Conservation (phyloP, 2,797 vertebrate genomes). For the Hydrolagus colliei region DNA sequence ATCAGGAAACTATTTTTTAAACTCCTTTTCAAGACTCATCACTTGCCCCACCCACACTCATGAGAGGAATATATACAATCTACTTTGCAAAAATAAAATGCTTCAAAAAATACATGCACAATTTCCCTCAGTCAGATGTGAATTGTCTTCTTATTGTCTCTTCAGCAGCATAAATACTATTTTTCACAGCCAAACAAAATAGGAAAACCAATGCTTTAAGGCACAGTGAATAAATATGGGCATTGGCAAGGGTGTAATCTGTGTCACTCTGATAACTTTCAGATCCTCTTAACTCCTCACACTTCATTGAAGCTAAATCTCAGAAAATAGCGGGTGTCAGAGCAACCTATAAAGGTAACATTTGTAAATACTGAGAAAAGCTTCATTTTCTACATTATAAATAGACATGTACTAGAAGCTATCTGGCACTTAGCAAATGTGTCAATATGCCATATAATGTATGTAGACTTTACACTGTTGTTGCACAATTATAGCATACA, state of each 20-base stretch:
- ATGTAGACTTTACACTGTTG: no score
- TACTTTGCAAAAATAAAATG: neutral
- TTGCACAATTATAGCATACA: no score
- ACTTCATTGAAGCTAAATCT: neutral
- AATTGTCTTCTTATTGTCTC: neutral
- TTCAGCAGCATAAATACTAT: neutral
- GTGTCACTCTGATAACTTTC: neutral
- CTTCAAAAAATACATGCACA: neutral
- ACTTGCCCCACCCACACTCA: neutral
- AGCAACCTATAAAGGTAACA: conserved; percentile 5
- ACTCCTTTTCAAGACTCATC: neutral
- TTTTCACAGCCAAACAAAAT: no score
- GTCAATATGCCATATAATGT: no score
- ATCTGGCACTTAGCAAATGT: no score
- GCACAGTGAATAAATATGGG: no score
- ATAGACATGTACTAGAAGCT: no score
- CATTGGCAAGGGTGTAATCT: neutral
- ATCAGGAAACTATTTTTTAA: no score
- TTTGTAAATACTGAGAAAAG: neutral
- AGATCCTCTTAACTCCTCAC: neutral
- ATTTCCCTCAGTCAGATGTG: neutral
- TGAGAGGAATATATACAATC: neutral
- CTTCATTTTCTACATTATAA: no score
- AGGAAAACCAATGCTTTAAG: no score
- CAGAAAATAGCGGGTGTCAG: neutral